Base-by-base conservation (phyloP, 2,113 vertebrate genomes). In the Puntigrus tetrazona region DNA sequence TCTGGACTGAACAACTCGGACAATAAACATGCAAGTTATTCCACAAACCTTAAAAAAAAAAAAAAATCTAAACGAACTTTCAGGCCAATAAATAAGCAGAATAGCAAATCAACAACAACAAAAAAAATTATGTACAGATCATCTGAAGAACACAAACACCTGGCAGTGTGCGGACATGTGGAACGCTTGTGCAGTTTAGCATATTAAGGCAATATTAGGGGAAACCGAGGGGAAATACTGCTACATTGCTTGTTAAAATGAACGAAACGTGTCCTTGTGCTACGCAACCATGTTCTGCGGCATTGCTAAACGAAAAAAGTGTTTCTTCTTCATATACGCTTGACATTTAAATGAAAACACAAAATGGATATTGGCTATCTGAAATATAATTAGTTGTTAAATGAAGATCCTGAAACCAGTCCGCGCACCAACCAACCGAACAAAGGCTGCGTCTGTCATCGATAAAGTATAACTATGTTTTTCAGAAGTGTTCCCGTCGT, bases 31-130 rank as follows among this genome's bases (percentile, higher is more conserved):
- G 77, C 55, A 61, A 43, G 55, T 78, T 36, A 61, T 43, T 20
- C 22, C n/a, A 61, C 55, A 43, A 78, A 78, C n/a, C 10, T 50
- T 14, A 22, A 55, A 55, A 55, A 52, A 5, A 41, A 41, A n/a
- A n/a, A 1, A 52, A 55, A 55, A 55, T 55, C 18, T 7, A 47
- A 55, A n/a, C n/a, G 1, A 55, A 36, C 8, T 81, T 43, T 25
- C 61, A 47, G 38, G 69, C 25, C 36, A 83, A 83, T 75, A 83
- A 83, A 83, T 83, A 83, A 83, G 36, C 81, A 63, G n/a, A 61
- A 41, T 22, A 29, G 14, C 34, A 3, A 59, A 43, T 59, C 36
- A 59, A 50, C 11, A 72, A n/a, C n/a, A n/a, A n/a, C n/a, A n/a
- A n/a, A n/a, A 3, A 41, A 55, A 52, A 34, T 38, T 25, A 67